Conservation (phyloP, 2,797 vertebrate species). For the Myotis daubentonii region DNA sequence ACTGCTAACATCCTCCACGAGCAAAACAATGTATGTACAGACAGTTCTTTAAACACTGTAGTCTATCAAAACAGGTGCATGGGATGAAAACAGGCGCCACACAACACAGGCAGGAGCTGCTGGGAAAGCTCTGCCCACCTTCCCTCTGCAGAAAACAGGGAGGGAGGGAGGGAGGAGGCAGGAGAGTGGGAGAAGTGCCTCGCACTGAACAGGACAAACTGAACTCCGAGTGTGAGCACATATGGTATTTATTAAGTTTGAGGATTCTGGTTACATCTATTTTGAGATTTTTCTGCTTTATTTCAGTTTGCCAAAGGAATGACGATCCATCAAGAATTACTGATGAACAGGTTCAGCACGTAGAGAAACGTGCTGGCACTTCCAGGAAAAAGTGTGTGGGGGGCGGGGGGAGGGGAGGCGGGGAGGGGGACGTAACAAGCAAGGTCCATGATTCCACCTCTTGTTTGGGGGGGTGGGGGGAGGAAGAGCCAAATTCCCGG, state of each 20-base stretch:
- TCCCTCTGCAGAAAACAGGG: not conserved
- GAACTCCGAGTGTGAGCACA: constrained; percentile 59
- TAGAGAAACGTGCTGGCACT: not conserved
- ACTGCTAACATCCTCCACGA: not conserved
- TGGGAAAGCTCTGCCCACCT: not conserved
- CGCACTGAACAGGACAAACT: constrained; percentile 9
- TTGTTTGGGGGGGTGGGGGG: rapidly evolving
- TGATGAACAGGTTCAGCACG: not conserved
- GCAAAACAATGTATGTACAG: not conserved
- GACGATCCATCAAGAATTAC: constrained; percentile 57
- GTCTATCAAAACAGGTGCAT: not conserved
- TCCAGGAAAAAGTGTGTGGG: not conserved
- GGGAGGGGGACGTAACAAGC: not conserved
- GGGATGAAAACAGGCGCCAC: not conserved
- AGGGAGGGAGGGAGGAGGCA: not conserved
- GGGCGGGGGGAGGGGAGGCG: not conserved
- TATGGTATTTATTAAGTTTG: constrained; percentile 73
- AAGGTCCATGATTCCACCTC: not conserved
- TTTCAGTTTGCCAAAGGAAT: constrained; percentile 71
- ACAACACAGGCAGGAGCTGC: not conserved
- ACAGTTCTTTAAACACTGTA: not conserved
- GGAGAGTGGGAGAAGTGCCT: not conserved
- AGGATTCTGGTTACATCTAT: constrained; percentile 74
- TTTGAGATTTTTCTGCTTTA: constrained; percentile 68
- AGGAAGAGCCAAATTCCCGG: not conserved